These are phyloP conservation scores for Alouatta palliata DNA, from an alignment of 2,113 vertebrate species.

Conservation along the genomic window DNA sequence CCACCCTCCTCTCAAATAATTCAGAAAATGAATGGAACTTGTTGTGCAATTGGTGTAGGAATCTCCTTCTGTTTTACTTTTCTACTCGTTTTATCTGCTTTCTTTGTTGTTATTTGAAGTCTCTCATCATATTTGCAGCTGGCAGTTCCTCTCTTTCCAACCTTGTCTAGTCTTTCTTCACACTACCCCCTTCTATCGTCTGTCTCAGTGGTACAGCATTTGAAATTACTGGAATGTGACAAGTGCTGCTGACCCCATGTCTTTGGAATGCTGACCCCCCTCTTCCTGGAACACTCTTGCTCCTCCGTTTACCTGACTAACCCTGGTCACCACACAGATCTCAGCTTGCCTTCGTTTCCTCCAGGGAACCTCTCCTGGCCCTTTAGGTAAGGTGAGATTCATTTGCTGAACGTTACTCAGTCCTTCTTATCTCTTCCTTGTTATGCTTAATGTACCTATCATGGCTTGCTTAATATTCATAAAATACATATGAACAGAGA, in stretches of 20 bases:
- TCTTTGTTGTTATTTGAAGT: neutral
- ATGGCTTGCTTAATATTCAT: neutral
- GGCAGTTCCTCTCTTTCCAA: neutral
- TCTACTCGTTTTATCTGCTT: neutral
- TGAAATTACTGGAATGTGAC: neutral
- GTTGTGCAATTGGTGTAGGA: neutral
- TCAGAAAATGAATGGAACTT: neutral
- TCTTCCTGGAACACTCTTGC: neutral
- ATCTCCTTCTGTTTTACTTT: neutral
- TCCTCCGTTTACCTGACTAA: neutral
- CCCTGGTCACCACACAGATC: neutral
- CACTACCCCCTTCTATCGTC: fast-evolving
- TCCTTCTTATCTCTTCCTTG: neutral
- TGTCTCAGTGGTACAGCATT: neutral
- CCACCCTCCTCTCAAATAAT: neutral
- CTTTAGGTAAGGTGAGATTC: neutral
- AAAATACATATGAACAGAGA: neutral
- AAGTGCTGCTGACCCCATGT: neutral
- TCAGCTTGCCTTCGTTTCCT: neutral
- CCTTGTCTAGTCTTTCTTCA: neutral
- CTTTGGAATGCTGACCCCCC: neutral
- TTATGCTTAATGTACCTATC: neutral
- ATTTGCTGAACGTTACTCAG: neutral
- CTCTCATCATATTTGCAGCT: neutral
- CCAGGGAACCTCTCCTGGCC: neutral